Conservation (phyloP, 2,113 vertebrate species). For the Sigmodon hispidus region DNA sequence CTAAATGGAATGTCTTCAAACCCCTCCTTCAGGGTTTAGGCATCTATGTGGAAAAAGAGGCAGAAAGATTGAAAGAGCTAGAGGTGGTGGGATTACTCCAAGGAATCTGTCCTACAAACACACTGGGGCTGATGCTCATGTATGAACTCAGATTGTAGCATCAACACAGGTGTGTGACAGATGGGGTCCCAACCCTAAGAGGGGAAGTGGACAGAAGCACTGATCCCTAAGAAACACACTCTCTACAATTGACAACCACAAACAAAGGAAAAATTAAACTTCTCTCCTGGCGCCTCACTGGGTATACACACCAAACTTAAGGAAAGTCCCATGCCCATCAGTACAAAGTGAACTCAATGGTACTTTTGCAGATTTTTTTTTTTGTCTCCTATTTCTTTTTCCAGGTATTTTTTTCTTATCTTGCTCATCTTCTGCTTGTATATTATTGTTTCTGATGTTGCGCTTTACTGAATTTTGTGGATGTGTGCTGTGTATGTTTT, state of each 20-base stretch:
- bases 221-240: not conserved
- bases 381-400: not conserved
- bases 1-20: not conserved
- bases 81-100: not conserved
- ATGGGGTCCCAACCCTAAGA: not conserved
- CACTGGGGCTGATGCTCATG: not conserved
- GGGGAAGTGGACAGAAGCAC: not conserved
- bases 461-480: not conserved
- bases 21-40: not conserved
- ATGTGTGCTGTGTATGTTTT: not conserved
- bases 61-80: not conserved
- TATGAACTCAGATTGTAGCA: not conserved
- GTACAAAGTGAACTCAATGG: not conserved
- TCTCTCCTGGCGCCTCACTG: not conserved
- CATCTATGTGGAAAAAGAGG: not conserved
- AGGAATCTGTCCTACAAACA: not conserved
- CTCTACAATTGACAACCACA: not conserved
- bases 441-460: not conserved
- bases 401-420: not conserved
- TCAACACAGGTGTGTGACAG: not conserved
- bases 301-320: not conserved
- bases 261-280: not conserved
- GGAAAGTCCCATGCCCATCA: not conserved
- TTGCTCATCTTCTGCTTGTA: not conserved
- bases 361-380: not conserved